phyloP scores from a whole-genome alignment of 2,888 invertebrate genomes.

The Saturnia pavonia region DNA sequence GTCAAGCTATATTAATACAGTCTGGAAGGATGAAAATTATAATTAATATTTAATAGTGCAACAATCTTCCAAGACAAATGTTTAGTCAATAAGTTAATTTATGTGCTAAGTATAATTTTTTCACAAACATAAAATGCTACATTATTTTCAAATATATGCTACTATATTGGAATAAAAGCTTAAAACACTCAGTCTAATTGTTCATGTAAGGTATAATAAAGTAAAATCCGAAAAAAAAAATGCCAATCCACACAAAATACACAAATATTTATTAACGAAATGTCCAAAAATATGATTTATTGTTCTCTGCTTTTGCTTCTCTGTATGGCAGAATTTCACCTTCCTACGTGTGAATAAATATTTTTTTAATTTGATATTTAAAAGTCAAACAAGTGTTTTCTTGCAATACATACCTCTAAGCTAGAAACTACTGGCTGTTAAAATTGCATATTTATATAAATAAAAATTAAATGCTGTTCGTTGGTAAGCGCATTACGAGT shows the following conservation, averaged over 20 bases:
- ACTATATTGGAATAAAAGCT: not conserved
- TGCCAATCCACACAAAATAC: not conserved
- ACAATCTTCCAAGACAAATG: not conserved
- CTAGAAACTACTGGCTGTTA: no score
- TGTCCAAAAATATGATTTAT: no score
- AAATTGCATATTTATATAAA: no score
- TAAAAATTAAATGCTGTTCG: no score
- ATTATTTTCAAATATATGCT: not conserved
- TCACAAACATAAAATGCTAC: not conserved
- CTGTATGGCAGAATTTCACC: not conserved
- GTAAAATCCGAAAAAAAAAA: not conserved
- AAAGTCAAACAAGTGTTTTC: no score
- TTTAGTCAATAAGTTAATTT: not conserved
- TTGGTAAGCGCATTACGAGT: no score
- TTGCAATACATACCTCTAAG: no score
- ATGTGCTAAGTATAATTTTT: not conserved
- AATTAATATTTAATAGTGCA: constrained; percentile 24
- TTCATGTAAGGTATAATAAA: not conserved
- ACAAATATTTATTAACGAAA: not conserved
- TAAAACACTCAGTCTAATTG: no score
- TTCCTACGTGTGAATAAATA: no score
- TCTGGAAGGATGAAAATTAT: constrained; percentile 37
- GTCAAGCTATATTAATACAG: constrained; percentile 66
- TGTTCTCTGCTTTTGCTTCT: no score
- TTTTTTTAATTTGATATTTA: no score